Percentiles rank a stretch among this genome's conserved stretches.
These are phyloP conservation scores for Horisme vitalbata DNA, from an alignment of 2,888 invertebrate genomes.

Conservation along the genomic window DNA sequence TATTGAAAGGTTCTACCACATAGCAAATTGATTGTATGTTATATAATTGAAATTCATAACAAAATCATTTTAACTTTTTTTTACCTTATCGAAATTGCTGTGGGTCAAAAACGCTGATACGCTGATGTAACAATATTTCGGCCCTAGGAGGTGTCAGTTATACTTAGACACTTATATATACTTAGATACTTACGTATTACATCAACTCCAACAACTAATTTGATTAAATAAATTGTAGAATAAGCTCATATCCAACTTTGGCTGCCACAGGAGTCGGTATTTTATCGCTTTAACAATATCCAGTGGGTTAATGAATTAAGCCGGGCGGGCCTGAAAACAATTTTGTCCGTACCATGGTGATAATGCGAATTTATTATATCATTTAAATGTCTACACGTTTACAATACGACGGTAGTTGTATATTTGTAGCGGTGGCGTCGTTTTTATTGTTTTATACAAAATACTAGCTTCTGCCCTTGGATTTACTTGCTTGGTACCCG, in stretches of 20 bases:
- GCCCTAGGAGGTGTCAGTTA: too few species aligned
- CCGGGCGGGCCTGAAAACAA: conserved; percentile 66
- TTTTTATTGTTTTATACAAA: not conserved
- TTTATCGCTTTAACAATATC: conserved; percentile 55
- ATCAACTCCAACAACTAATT: too few species aligned
- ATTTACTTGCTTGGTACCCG: too few species aligned
- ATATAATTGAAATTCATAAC: too few species aligned
- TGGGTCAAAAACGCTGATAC: too few species aligned
- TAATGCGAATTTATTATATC: conserved; percentile 78
- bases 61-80: too few species aligned
- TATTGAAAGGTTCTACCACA: too few species aligned
- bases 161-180: too few species aligned
- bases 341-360: conserved; percentile 64
- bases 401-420: conserved; percentile 20
- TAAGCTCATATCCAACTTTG: conserved; percentile 8
- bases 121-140: too few species aligned
- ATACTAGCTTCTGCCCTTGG: not conserved
- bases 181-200: too few species aligned
- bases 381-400: conserved; percentile 69
- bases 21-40: too few species aligned
- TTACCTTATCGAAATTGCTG: too few species aligned
- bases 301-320: conserved; percentile 69
- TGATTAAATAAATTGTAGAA: conserved; percentile 7
- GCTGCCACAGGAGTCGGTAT: conserved; percentile 32
- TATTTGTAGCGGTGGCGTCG: not conserved